Evolutionary conservation across 2,888 invertebrate genomes (phyloP), one percentile per base, ranked within the genome.

Genomic region (Mesorhabditis spiculigera): DNA sequence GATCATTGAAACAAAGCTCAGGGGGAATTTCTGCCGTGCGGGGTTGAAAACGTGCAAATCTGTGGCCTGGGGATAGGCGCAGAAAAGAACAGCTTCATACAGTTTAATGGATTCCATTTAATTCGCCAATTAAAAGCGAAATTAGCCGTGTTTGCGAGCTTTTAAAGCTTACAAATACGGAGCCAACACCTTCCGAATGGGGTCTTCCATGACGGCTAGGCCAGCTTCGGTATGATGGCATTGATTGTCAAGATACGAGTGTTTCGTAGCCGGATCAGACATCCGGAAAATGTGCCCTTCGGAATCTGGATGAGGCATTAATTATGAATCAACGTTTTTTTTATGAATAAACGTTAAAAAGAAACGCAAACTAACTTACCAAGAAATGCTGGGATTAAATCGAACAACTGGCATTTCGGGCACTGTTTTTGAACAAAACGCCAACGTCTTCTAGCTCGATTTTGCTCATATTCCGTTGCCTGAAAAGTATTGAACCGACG

Each of bases 191-290:
- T 50, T n/a, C n/a, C 58, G 58, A 50, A 13, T 13, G 58, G 58
- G 58, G 8, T 50, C 58, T 13, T 13, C n/a, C 58, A 50, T 50
- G 10, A 50, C n/a, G 8, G 8, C 58, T n/a, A 50, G n/a, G 58
- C 58, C 58, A 50, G 58, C 58, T 13, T 50, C 58, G n/a, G 58
- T 50, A n/a, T 13, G n/a, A 50, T 50, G 58, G 58, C 58, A 50
- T 10, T 50, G 8, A n/a, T 50, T 50, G n/a, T 50, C 58, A 50
- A 50, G 8, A 50, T 13, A 50, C 8, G 58, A 50, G 8, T n/a
- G 8, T n/a, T 50, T 50, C n/a, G 58, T 50, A 10, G n/a, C 8
- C n/a, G 58, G 58, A 50, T 50, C 58, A 50, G n/a, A 50, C 58
- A n/a, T 50, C 8, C 58, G 58, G 58, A 50, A 50, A 50, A 50